Base-by-base conservation (phyloP, 2,888 invertebrate genomes). In the Siphonodentalium dalli region DNA sequence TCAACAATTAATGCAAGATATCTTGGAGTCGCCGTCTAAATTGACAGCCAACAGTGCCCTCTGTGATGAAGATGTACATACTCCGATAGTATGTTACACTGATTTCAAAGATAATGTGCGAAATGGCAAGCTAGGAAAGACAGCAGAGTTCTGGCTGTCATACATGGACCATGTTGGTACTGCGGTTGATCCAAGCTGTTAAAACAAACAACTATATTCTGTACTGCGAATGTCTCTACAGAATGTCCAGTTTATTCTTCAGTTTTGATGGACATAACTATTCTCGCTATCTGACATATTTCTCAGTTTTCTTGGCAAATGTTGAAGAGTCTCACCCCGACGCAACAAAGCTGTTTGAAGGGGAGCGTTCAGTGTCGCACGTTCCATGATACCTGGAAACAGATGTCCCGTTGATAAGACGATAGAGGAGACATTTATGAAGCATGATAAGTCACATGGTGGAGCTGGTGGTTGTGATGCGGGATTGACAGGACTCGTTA, bases 391-490 rank as follows among this genome's bases (percentile, higher is more conserved):
- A 11, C 43, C 50, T 18, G 54, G 51, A 23, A 38, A 41, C 43
- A 15, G 6, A 11, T 55, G 37, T n/a, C 34, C 39, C 18, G 50
- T 54, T 27, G 55, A 54, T 43, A 55, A 55, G 28, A 58, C 59
- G 2, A 61, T 58, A 20, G 54, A 58, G 27, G 54, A 59, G 33
- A 55, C 56, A 13, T 41, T 53, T 23, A 53, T 54, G 54, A 46
- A 34, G 21, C 53, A 53, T 11, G 46, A 46, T 8, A 61, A 58
- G 27, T 54, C 47, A n/a, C n/a, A n/a, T n/a, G n/a, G n/a, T 31
- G 52, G 56, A 13, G 42, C 56, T 39, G 41, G 40, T 37, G 38
- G 48, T 29, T 20, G 27, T 26, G 48, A 35, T 31, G 49, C 37
- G 9, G 52, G 52, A 8, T 9, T 28, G 2, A 34, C 49, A 13